Evolutionary conservation across 30 jellyfish, hydroid and myxozoan genomes (phyloP).

Genomic region (Hydra vulgaris): DNA sequence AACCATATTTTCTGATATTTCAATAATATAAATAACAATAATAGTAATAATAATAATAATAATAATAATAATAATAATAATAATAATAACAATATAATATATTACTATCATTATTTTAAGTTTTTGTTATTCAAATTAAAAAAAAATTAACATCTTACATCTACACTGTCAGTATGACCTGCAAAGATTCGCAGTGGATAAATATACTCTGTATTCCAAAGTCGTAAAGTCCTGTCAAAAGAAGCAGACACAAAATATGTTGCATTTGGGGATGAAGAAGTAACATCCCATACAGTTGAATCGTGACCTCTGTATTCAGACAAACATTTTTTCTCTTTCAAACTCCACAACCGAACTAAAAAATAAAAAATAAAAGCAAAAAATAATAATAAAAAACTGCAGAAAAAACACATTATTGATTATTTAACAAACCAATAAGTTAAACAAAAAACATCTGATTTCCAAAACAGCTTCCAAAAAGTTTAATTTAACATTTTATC

Average conservation of each 20-base stretch:
- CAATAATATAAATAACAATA: too few relatives aligned
- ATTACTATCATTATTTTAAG: too few relatives aligned
- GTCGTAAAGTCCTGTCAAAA: slow-evolving; percentile 58
- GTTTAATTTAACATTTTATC: too few relatives aligned
- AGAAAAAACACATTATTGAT: neutral
- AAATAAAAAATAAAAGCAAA: neutral
- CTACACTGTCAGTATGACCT: slow-evolving; percentile 79
- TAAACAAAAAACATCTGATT: too few relatives aligned
- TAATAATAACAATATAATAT: too few relatives aligned
- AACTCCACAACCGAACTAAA: slow-evolving; percentile 81
- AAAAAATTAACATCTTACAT: slow-evolving; percentile 45
- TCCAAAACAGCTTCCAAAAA: too few relatives aligned
- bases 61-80: too few relatives aligned
- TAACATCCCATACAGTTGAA: slow-evolving; percentile 77
- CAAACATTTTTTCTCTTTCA: slow-evolving; percentile 40
- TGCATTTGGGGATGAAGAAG: slow-evolving; percentile 45
- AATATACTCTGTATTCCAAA: slow-evolving; percentile 81
- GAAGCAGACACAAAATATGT: slow-evolving; percentile 73
- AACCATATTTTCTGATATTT: too few relatives aligned
- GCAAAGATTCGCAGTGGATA: slow-evolving; percentile 75
- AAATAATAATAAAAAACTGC: neutral
- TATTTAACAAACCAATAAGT: neutral
- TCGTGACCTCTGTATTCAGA: slow-evolving; percentile 73
- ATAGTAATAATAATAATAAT: too few relatives aligned
- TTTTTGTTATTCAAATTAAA: too few relatives aligned